phyloP scores from a whole-genome alignment of 2,797 vertebrate species.

The Menidia menidia region DNA sequence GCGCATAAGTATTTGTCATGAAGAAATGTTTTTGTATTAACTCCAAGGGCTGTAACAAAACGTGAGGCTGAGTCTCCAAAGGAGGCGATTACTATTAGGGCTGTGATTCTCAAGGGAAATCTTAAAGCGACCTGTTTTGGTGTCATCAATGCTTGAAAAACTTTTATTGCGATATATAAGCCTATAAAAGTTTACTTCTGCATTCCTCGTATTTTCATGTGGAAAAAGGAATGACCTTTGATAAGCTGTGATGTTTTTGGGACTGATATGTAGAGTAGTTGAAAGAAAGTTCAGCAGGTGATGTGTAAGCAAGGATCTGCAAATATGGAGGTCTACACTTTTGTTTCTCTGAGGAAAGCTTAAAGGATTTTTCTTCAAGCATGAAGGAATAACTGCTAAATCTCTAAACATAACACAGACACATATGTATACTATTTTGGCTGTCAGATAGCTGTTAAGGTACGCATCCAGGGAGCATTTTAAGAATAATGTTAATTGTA shows the following conservation, averaged over 20 bases:
- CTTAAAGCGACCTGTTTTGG: slow-evolving; percentile 33
- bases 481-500: no score
- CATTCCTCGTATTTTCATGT: neutral
- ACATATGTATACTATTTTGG: neutral
- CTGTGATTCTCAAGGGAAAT: slow-evolving; percentile 10
- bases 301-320: neutral
- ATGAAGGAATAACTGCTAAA: neutral
- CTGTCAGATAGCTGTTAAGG: neutral
- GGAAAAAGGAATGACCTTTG: neutral
- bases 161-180: neutral
- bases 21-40: neutral
- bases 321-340: neutral
- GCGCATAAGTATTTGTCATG: neutral
- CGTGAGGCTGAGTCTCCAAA: slow-evolving; percentile 10
- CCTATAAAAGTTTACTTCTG: slow-evolving; percentile 1
- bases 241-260: neutral
- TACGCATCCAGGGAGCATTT: neutral
- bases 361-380: neutral
- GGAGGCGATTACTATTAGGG: neutral
- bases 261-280: neutral
- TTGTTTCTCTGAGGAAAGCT: neutral
- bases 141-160: neutral
- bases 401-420: neutral
- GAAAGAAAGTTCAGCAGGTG: slow-evolving; percentile 3
- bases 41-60: slow-evolving; percentile 19